These are phyloP conservation scores for Acanthochromis polyacanthus DNA, from an alignment of 2,113 vertebrate genomes.

Conservation along the genomic window DNA sequence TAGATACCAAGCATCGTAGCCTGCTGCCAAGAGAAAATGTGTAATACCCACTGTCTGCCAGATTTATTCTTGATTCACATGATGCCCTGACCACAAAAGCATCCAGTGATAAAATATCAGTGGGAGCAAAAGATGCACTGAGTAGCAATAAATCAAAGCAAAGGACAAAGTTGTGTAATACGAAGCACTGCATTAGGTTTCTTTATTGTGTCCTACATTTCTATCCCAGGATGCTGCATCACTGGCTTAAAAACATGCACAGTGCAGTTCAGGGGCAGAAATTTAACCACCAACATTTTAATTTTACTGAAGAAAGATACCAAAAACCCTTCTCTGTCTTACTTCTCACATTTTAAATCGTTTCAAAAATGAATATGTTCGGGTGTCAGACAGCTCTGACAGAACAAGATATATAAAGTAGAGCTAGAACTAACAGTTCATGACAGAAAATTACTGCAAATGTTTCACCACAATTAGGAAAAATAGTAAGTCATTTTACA, in stretches of 20 bases:
- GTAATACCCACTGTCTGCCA: neutral
- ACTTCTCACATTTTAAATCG: too few relatives aligned
- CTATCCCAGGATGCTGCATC: too few relatives aligned
- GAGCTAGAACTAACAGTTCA: neutral
- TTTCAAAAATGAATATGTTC: too few relatives aligned
- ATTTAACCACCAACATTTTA: too few relatives aligned
- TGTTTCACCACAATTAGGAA: too few relatives aligned
- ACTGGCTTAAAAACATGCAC: too few relatives aligned
- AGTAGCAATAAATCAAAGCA: neutral
- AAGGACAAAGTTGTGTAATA: neutral
- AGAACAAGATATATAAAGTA: neutral
- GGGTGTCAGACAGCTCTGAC: neutral
- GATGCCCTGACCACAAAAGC: neutral
- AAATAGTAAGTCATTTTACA: neutral
- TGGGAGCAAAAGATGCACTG: neutral
- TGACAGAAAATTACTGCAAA: neutral
- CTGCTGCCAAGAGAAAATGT: conserved; percentile 18
- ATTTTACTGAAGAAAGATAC: too few relatives aligned
- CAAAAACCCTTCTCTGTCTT: too few relatives aligned
- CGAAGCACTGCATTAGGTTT: too few relatives aligned
- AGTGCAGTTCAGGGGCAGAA: too few relatives aligned
- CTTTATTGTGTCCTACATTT: too few relatives aligned
- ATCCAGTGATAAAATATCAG: conserved; percentile 1
- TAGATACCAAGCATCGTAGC: conserved; percentile 22
- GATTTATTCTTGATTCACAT: conserved; percentile 35